Conservation (phyloP, 1,140 invertebrate genomes). For the Melitaea cinxia region DNA sequence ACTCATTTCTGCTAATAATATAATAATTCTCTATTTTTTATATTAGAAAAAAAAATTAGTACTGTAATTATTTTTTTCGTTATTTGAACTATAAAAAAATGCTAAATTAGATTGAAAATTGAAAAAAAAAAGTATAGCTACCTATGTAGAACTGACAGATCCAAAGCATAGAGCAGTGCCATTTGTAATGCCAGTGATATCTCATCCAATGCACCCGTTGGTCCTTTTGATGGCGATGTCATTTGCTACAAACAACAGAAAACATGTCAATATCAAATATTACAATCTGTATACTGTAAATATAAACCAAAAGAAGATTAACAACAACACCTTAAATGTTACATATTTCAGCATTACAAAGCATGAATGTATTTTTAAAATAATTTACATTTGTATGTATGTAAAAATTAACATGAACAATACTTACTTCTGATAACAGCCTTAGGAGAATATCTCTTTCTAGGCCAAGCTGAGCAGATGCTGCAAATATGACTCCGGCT, state of each 20-base stretch:
- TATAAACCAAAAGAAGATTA: no score
- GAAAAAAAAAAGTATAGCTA: slow-evolving; percentile 39
- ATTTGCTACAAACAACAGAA: slow-evolving; percentile 55
- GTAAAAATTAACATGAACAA: slow-evolving; percentile 1
- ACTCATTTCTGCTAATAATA: no score
- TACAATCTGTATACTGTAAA: no score
- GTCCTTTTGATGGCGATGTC: slow-evolving; percentile 57
- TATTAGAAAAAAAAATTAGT: no score
- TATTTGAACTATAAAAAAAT: no score
- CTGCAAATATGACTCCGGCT: slow-evolving; percentile 93
- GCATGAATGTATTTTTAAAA: no score
- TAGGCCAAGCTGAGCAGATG: slow-evolving; percentile 92
- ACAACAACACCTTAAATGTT: no score
- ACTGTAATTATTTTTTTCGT: no score
- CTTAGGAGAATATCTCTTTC: slow-evolving; percentile 78
- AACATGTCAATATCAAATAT: background rate
- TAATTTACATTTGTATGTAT: no score
- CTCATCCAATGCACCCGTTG: slow-evolving; percentile 86
- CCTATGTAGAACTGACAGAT: slow-evolving; percentile 89
- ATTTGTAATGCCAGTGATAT: slow-evolving; percentile 90
- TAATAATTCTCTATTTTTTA: no score
- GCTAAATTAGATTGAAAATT: no score
- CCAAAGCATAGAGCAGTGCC: slow-evolving; percentile 92
- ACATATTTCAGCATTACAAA: no score
- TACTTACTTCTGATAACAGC: slow-evolving; percentile 59